phyloP scores from a whole-genome alignment of 2,113 vertebrate genomes.

The Cyanoliseus patagonus region DNA sequence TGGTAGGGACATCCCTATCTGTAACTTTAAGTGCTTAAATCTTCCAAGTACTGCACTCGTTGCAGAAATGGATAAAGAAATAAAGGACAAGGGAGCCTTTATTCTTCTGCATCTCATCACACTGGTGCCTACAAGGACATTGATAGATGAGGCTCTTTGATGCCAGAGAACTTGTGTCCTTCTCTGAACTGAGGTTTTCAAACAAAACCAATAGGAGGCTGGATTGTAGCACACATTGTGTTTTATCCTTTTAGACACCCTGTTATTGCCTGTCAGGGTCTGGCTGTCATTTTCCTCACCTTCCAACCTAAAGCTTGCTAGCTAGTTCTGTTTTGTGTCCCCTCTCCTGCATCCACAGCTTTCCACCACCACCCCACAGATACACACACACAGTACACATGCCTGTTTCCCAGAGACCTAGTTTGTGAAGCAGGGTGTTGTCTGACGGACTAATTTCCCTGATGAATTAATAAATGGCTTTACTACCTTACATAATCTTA shows the following conservation, averaged over 20 bases:
- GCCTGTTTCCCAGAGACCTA: background rate
- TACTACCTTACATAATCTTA: background rate
- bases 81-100: background rate
- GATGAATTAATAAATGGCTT: background rate
- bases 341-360: background rate
- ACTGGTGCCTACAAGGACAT: background rate
- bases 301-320: background rate
- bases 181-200: background rate
- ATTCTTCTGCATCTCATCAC: background rate
- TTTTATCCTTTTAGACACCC: background rate
- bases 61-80: background rate
- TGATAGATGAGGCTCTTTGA: background rate
- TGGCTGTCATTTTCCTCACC: background rate
- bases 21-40: background rate
- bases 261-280: background rate
- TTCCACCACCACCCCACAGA: background rate
- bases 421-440: background rate
- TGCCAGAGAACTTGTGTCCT: background rate
- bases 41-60: background rate
- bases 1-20: background rate
- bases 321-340: background rate
- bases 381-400: background rate
- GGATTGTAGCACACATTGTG: background rate
- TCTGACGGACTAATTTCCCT: conserved; percentile 6
- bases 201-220: background rate